Evolutionary conservation across 2,888 invertebrate species (phyloP).

Genomic region (Pterobdella sp.): DNA sequence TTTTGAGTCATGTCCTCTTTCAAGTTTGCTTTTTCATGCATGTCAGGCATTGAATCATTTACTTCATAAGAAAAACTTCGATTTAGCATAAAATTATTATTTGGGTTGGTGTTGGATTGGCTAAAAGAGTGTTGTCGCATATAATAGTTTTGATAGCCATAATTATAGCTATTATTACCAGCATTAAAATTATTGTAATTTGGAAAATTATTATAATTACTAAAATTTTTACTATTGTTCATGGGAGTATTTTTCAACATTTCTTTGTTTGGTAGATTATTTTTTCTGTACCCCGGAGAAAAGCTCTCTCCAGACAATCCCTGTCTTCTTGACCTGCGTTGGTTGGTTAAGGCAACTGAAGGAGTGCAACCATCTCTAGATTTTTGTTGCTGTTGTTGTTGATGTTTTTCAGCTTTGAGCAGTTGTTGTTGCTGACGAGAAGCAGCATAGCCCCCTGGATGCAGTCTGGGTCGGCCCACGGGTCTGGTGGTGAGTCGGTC

Average conservation of each 20-base stretch:
- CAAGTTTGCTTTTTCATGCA: neutral
- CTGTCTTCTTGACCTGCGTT: neutral
- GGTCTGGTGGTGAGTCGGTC: conserved; percentile 22
- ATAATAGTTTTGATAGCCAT: neutral
- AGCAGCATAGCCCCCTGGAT: conserved; percentile 23
- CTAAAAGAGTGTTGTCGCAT: neutral
- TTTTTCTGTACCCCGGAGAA: neutral
- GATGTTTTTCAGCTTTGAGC: neutral
- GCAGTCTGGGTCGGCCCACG: conserved; percentile 20
- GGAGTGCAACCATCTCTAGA: neutral
- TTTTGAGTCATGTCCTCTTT: neutral
- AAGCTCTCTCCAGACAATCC: neutral
- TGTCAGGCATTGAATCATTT: neutral
- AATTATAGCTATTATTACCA: neutral
- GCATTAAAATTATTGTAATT: neutral
- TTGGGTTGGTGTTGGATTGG: neutral
- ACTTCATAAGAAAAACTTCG: neutral
- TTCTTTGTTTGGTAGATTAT: neutral
- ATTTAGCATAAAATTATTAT: conserved; percentile 5
- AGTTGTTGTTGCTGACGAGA: conserved; percentile 15
- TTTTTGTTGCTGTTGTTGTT: neutral
- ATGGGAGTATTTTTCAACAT: neutral
- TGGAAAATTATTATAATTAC: neutral
- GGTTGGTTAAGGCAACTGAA: neutral
- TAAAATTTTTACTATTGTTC: neutral